Base-by-base conservation (phyloP, 1,140 invertebrate species). In the Neodiprion fabricii region DNA sequence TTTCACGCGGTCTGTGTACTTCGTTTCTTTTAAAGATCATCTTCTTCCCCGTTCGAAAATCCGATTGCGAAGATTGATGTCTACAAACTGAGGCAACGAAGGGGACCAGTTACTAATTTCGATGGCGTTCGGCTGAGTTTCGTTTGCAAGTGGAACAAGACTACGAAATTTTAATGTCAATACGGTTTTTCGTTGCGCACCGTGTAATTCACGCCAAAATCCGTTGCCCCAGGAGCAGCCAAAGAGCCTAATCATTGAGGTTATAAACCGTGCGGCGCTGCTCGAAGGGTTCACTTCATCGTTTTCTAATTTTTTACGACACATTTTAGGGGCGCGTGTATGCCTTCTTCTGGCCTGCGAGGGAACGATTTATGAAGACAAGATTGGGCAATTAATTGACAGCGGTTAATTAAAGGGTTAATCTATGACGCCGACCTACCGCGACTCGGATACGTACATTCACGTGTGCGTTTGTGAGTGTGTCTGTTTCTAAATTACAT, bases 171-270 rank as follows among this genome's bases (percentile, higher is more conserved):
- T 61, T 61, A 61, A 12, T 5, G 5, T 7, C 53, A 8, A 5
- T 9, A 17, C n/a, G 11, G 9, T 14, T 61, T 61, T 61, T 17
- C 9, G 11, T 53, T 53, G n/a, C 4, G 53, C 11, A 12, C 53
- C 53, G 53, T 61, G 9, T 17, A 40, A 40, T 9, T 4, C 53
- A 61, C 53, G 53, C 53, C 53, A 61, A 61, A 61, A 61, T 61
- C 53, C n/a, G 3, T 61, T 61, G 53, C 53, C 53, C 53, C 11
- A 61, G n/a, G 5, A 12, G 9, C n/a, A 12, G 53, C 53, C 11
- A 61, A 61, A 17, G 53, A 61, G 53, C n/a, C 53, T 61, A 61
- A 61, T 61, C 53, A 61, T 61, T 61, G 53, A 61, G 11, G 53
- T 61, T 61, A 17, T 17, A 9, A 40, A 40, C 28, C 28, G 5